Conservation (phyloP, 2,113 vertebrate species). For the Lucifuga dentata region DNA sequence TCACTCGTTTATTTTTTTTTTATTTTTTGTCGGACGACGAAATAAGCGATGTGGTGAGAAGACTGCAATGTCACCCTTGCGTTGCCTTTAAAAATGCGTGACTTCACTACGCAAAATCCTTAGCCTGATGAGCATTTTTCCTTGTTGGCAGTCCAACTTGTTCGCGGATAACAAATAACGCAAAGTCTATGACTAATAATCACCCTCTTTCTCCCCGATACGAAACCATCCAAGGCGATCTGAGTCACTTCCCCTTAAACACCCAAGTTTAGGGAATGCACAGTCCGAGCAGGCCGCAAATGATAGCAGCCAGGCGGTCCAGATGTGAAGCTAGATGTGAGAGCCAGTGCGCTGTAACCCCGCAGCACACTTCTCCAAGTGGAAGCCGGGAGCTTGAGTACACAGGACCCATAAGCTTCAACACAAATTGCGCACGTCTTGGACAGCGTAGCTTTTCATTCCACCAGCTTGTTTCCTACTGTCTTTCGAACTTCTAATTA, state of each 20-base stretch:
- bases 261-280: slow-evolving; percentile 67
- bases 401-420: slow-evolving; percentile 84
- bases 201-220: slow-evolving; percentile 54
- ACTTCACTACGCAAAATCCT: slow-evolving; percentile 73
- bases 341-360: slow-evolving; percentile 75
- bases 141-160: slow-evolving; percentile 66
- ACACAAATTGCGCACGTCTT: slow-evolving; percentile 73
- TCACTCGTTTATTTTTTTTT: slow-evolving; percentile 76
- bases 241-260: slow-evolving; percentile 51
- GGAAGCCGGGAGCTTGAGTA: slow-evolving; percentile 80
- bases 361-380: slow-evolving; percentile 78
- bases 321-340: slow-evolving; percentile 80
- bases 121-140: slow-evolving; percentile 64
- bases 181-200: slow-evolving; percentile 55
- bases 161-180: slow-evolving; percentile 65
- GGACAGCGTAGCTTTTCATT: slow-evolving; percentile 69
- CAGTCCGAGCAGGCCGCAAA: slow-evolving; percentile 72
- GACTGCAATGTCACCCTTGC: slow-evolving; percentile 84
- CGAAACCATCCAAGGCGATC: slow-evolving; percentile 62
- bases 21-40: slow-evolving; percentile 68
- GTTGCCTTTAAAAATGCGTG: slow-evolving; percentile 74
- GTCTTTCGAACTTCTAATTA: slow-evolving; percentile 79
- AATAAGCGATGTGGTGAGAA: slow-evolving; percentile 68
- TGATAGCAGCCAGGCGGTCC: slow-evolving; percentile 71
- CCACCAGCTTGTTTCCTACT: slow-evolving; percentile 72